phyloP scores from a whole-genome alignment of 2,888 invertebrate species.

The Nycteola revayana region DNA sequence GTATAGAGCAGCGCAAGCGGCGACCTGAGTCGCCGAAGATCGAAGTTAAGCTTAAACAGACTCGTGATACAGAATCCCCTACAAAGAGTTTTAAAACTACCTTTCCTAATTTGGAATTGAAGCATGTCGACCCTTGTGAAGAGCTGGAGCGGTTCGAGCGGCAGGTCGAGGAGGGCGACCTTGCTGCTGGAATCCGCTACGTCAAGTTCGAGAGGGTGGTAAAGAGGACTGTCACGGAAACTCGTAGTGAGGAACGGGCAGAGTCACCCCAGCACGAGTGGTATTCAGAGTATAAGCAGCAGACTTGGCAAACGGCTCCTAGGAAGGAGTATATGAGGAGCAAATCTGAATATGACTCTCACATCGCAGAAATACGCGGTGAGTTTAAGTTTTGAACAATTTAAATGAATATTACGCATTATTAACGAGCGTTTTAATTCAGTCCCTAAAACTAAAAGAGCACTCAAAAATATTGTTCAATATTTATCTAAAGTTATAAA shows the following conservation, averaged over 20 bases:
- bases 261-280: conserved; percentile 74
- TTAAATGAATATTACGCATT: too few species aligned
- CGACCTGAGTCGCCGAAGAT: conserved; percentile 80
- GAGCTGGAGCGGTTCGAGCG: conserved; percentile 54
- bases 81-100: conserved; percentile 62
- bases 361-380: conserved; percentile 94
- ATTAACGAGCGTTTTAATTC: too few species aligned
- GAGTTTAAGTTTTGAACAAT: conserved; percentile 40
- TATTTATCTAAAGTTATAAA: too few species aligned
- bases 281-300: conserved; percentile 74
- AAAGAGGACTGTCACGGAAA: conserved; percentile 82
- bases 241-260: conserved; percentile 63
- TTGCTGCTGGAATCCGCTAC: conserved; percentile 83
- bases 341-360: conserved; percentile 92
- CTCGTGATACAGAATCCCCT: conserved; percentile 75
- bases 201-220: conserved; percentile 88
- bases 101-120: conserved; percentile 70
- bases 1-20: conserved; percentile 81
- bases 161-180: conserved; percentile 84
- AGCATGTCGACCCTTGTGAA: conserved; percentile 67
- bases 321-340: conserved; percentile 88
- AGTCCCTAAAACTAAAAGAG: too few species aligned
- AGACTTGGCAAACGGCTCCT: conserved; percentile 84
- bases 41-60: conserved; percentile 83
- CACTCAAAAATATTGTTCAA: too few species aligned